Evolutionary conservation across 2,888 invertebrate species (phyloP), one percentile per base, ranked within the genome.

Genomic region (Oscheius sp.): DNA sequence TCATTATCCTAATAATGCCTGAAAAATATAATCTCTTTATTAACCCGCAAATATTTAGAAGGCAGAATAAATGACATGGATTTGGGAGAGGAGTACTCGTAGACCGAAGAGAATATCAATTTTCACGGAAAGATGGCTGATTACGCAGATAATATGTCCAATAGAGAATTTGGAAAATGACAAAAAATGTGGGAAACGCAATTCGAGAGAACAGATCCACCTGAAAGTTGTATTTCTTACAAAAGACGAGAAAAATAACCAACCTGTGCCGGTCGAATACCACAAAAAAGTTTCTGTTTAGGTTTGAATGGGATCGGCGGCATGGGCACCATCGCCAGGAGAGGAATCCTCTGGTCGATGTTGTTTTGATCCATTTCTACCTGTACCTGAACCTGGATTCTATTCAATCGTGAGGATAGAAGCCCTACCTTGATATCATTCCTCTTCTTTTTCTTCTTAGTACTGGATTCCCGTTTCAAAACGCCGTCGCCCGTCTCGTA

Each of bases 201-300:
- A 87, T 75, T 35, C 87, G 77, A 9, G 86, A 87, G 52, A 84
- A 83, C 12, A 88, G 63, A 56, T 87, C 87, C 27, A 85, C 84
- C 70, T 80, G 73, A 21, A 85, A 83, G 27, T 79, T n/a, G 35
- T 9, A 35, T 6, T 9, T 35, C 3, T 35, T 35, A 35, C 9
- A 35, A 21, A 13, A 2, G 3, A 49, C 13, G 13, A 49, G 49
- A 49, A 2, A 7, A 16, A 13, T 7, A 49, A 18, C 0, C n/a
- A 49, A 80, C 80, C 76, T 81, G 79, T 1, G 81, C 77, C 1
- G 81, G 79, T 53, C 81, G 45, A 21, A 81, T 68, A 56, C 64
- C 71, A 66, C 77, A 79, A 72, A 79, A 77, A 13, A 70, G 61
- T 13, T 68, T 59, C 43, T 70, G 71, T 29, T 76, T 69, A 21